phyloP scores from a whole-genome alignment of 2,888 invertebrate species.

The Dexiosoma caninum region DNA sequence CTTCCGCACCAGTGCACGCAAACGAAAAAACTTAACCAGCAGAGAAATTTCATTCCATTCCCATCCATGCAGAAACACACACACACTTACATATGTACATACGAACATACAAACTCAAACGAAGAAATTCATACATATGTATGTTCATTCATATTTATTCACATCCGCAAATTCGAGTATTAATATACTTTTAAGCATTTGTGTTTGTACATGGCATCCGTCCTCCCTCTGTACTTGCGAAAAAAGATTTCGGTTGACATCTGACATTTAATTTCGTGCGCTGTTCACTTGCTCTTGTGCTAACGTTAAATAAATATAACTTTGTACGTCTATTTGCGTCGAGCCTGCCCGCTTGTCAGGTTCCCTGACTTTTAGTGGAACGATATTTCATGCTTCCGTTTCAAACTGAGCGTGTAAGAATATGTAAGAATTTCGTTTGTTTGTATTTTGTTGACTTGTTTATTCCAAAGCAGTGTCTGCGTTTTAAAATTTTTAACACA shows the following conservation, averaged over 20 bases:
- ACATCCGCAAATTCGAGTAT: too few relatives aligned
- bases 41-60: too few relatives aligned
- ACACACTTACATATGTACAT: too few relatives aligned
- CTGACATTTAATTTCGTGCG: constrained; percentile 59
- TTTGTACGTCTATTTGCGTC: not conserved
- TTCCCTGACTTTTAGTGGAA: not conserved
- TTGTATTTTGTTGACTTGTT: constrained; percentile 14
- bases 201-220: not conserved
- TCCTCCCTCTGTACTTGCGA: not conserved
- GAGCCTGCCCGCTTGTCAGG: not conserved
- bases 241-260: constrained; percentile 51
- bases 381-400: not conserved
- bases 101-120: too few relatives aligned
- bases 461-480: constrained; percentile 29
- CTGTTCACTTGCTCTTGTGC: constrained; percentile 43
- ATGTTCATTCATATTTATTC: too few relatives aligned
- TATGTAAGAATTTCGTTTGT: not conserved
- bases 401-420: not conserved
- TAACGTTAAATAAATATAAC: constrained; percentile 13
- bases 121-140: too few relatives aligned
- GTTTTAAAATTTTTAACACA: not conserved
- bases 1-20: too few relatives aligned
- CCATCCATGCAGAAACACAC: too few relatives aligned
- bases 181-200: not conserved
- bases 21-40: too few relatives aligned